Evolutionary conservation across 2,113 vertebrate genomes (phyloP), one percentile per base, ranked within the genome.

Genomic region (Caracal caracal): DNA sequence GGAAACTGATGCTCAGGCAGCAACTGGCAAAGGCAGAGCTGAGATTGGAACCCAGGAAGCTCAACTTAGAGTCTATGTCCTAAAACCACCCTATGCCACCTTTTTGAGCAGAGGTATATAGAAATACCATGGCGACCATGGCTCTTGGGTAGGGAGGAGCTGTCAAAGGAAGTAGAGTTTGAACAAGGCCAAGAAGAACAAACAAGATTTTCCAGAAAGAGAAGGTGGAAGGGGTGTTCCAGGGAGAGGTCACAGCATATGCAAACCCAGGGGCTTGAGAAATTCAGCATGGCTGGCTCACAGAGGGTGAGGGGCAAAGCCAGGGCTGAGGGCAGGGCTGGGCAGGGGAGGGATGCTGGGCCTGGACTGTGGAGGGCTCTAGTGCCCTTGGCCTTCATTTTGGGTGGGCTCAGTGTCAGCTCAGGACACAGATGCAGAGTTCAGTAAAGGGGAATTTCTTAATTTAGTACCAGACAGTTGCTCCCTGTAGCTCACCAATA

Each of bases 401-500:
- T 83, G 49, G 56, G 22, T 63, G 30, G n/a, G 40, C 70, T 56
- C 65, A 3, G 24, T 53, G 84, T 92, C 35, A 75, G 30, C 75
- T 86, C 2, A n/a, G 93, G 79, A 88, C 43, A n/a, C 37, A 76
- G 81, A 66, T 0, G 19, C 33, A 37, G n/a, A 68, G 80, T 22
- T 2, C 30, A 93, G 59, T 40, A 86, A 93, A 95, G 19, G 56
- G 61, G 40, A 6, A 59, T 65, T 95, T 95, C 93, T 94, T 95
- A 87, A 96, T 71, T 93, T 93, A 97, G 70, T 26, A 40, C 68
- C 87, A 78, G 93, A 68, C 15, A 30, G 91, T 93, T 73, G 49
- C 61, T 93, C 35, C 47, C 66, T 91, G 59, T 24, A 86, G 49
- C 82, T 96, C 68, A 92, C 93, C 79, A 87, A 92, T 98, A 94